phyloP scores from a whole-genome alignment of 2,797 vertebrate genomes.

The Xiphophorus birchmanni region DNA sequence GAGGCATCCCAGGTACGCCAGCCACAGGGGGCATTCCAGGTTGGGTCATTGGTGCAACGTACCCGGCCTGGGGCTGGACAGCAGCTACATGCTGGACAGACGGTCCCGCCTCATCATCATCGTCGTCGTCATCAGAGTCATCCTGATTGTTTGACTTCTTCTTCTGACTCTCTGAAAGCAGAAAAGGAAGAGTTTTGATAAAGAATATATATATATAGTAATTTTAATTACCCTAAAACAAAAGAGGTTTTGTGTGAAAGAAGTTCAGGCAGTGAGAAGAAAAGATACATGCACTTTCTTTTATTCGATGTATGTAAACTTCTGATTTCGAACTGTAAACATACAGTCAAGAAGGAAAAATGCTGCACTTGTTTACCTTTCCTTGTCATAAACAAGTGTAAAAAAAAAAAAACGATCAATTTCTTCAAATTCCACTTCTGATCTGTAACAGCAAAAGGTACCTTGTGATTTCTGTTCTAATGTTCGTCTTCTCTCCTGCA shows the following conservation, averaged over 20 bases:
- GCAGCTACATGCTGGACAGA: constrained; percentile 87
- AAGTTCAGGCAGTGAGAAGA: no score
- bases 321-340: neutral
- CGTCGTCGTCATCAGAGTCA: constrained; percentile 93
- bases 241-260: no score
- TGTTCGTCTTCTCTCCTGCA: constrained; percentile 93
- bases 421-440: neutral
- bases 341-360: neutral
- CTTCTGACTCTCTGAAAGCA: constrained; percentile 89
- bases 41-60: constrained; percentile 90
- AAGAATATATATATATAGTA: neutral
- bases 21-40: constrained; percentile 89
- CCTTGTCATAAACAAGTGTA: neutral
- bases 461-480: constrained; percentile 98
- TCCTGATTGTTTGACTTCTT: constrained; percentile 91
- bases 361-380: neutral
- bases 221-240: no score
- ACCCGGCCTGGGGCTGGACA: constrained; percentile 88
- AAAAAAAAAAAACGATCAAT: neutral
- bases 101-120: constrained; percentile 93
- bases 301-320: neutral
- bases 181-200: neutral
- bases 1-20: constrained; percentile 90
- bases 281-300: no score
- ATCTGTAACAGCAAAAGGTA: constrained; percentile 49